phyloP scores from a whole-genome alignment of 2,888 invertebrate species.

The Troides oblongomaculatus region DNA sequence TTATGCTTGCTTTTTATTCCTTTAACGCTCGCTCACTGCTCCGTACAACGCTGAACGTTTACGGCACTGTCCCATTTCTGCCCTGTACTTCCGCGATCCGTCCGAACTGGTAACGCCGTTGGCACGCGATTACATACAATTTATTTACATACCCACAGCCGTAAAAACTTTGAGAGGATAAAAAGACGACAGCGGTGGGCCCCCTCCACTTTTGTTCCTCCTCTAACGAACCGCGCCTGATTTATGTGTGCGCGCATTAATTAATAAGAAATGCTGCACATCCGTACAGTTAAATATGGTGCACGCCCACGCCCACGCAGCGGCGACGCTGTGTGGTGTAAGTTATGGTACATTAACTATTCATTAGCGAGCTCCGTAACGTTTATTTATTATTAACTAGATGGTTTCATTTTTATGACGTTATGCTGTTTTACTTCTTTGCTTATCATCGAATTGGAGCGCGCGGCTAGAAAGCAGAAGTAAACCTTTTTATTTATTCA shows the following conservation, averaged over 20 bases:
- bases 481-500: not conserved
- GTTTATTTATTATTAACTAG: conserved; percentile 32
- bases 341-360: conserved; percentile 40
- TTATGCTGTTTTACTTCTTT: no score
- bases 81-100: conserved; percentile 35
- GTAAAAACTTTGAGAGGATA: conserved; percentile 39
- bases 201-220: conserved; percentile 59
- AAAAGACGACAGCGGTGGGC: conserved; percentile 51
- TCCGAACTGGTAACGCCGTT: conserved; percentile 38
- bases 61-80: conserved; percentile 30
- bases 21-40: conserved; percentile 2
- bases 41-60: conserved; percentile 17
- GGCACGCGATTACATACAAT: conserved; percentile 62
- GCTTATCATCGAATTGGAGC: no score
- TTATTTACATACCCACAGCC: conserved; percentile 57
- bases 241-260: conserved; percentile 76
- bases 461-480: no score
- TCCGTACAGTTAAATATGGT: conserved; percentile 52
- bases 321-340: conserved; percentile 34
- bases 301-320: conserved; percentile 43
- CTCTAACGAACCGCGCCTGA: conserved; percentile 76
- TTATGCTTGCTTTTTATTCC: not conserved
- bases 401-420: conserved; percentile 2
- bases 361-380: conserved; percentile 32
- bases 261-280: conserved; percentile 73